These are phyloP conservation scores for Porphyrio hochstetteri DNA, from an alignment of 2,113 vertebrate genomes.

Conservation along the genomic window DNA sequence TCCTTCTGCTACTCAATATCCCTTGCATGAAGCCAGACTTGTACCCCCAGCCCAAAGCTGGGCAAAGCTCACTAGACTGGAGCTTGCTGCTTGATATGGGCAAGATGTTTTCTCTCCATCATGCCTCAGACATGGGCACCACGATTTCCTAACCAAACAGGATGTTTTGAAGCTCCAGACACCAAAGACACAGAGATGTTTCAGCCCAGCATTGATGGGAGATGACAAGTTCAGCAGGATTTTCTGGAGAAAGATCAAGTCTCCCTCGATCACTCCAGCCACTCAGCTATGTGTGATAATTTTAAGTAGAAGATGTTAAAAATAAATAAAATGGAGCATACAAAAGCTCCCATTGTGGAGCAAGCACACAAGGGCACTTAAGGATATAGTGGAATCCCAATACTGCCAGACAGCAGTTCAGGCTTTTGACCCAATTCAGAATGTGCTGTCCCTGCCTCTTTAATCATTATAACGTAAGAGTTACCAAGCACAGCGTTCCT, in stretches of 20 bases:
- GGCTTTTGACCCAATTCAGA: not conserved
- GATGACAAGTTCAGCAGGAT: not conserved
- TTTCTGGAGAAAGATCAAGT: not conserved
- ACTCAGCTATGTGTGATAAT: not conserved
- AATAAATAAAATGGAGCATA: not conserved
- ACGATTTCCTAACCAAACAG: not conserved
- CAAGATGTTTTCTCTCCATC: not conserved
- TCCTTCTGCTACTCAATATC: not conserved
- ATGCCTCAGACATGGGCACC: not conserved
- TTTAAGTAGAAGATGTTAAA: not conserved
- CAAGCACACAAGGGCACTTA: not conserved
- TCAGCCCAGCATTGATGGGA: not conserved
- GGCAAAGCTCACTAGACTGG: not conserved
- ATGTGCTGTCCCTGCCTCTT: not conserved
- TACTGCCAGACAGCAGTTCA: not conserved
- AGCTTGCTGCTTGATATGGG: not conserved
- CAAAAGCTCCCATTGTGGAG: not conserved
- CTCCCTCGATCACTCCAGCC: not conserved
- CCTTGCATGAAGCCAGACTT: not conserved
- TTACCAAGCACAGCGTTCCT: not conserved
- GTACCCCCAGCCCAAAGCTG: not conserved
- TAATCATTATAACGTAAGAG: not conserved
- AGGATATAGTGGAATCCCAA: not conserved
- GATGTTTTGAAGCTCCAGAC: not conserved
- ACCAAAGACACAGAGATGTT: not conserved